A percentile compares a stretch with the other conserved stretches of the same genome.
Conservation (phyloP, 2,113 vertebrate species). For the Proterorhinus semilunaris region DNA sequence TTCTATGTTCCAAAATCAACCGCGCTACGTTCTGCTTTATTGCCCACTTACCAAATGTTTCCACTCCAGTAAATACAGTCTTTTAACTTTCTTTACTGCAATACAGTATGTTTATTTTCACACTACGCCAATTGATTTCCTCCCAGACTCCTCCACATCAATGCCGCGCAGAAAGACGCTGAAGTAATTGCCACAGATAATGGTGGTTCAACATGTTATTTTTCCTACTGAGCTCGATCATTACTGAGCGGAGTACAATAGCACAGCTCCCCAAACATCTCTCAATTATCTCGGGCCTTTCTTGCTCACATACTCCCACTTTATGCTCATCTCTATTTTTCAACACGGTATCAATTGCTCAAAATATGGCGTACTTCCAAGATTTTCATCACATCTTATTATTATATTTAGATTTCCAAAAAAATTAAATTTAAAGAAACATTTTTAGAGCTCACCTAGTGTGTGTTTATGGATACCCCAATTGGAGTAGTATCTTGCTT, state of each 20-base stretch:
- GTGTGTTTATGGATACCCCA: conserved; percentile 20
- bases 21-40: conserved; percentile 26
- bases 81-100: conserved; percentile 20
- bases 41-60: conserved; percentile 15
- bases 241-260: conserved; percentile 46
- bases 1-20: conserved; percentile 63
- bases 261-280: conserved; percentile 19
- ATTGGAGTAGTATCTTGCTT: background rate
- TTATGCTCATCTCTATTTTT: conserved; percentile 24
- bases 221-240: conserved; percentile 29
- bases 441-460: conserved; percentile 31
- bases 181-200: conserved; percentile 61
- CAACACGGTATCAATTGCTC: background rate
- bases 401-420: conserved; percentile 21
- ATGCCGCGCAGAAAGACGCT: conserved; percentile 32
- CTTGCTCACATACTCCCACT: conserved; percentile 13
- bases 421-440: conserved; percentile 25
- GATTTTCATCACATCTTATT: conserved; percentile 15
- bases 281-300: conserved; percentile 41
- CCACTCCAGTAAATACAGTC: conserved; percentile 6
- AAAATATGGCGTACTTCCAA: conserved; percentile 33
- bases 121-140: conserved; percentile 32
- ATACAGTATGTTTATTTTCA: conserved; percentile 13
- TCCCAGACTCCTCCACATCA: conserved; percentile 27
- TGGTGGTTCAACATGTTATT: conserved; percentile 40